Evolutionary conservation across 1,140 invertebrate genomes (phyloP).

Genomic region (Caenorhabditis elegans): WBcel235 BX284606.5:3538001-3538500

Average conservation of each 20-base stretch:
- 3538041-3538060: not conserved
- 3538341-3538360: conserved; percentile 96
- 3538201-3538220: not conserved
- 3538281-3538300: conserved; percentile 85
- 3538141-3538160: conserved; percentile 87
- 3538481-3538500: too few relatives aligned
- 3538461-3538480: too few relatives aligned
- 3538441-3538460: too few relatives aligned
- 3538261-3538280: conserved; percentile 80
- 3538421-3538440: too few relatives aligned
- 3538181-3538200: conserved; percentile 68
- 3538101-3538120: conserved; percentile 91
- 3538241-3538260: conserved; percentile 78
- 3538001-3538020: conserved; percentile 72
- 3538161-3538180: conserved; percentile 78
- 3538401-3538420: not conserved
- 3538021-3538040: too few relatives aligned
- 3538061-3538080: conserved; percentile 88
- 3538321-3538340: conserved; percentile 87
- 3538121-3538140: conserved; percentile 96
- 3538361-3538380: conserved; percentile 93
- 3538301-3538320: conserved; percentile 86
- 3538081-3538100: conserved; percentile 86
- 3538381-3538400: conserved; percentile 85
- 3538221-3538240: conserved; percentile 71